phyloP scores from a whole-genome alignment of 1,140 invertebrate genomes.

The Apocrypta bakeri region DNA sequence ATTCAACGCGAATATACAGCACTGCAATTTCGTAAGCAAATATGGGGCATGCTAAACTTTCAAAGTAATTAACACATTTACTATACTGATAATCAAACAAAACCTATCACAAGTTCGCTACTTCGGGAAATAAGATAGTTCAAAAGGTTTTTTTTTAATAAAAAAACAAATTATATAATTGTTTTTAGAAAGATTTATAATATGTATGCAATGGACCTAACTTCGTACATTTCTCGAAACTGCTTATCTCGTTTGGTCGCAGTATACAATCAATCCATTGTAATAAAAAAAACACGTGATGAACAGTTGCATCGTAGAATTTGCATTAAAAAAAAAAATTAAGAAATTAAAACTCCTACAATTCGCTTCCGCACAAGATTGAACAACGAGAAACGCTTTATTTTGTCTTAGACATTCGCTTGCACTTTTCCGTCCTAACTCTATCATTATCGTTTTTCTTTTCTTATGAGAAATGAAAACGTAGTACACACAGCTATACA shows the following conservation, averaged over 20 bases:
- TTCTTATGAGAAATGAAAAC: slow-evolving; percentile 46
- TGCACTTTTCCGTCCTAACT: slow-evolving; percentile 25
- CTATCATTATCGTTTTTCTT: slow-evolving; percentile 11
- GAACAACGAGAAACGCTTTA: slow-evolving; percentile 40
- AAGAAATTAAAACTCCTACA: slow-evolving; percentile 4
- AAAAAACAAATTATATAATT: slow-evolving; percentile 13
- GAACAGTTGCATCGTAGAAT: slow-evolving; percentile 29
- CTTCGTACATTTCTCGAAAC: slow-evolving; percentile 47
- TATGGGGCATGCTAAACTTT: not conserved
- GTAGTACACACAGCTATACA: slow-evolving; percentile 56
- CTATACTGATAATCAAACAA: too few species aligned
- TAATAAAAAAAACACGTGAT: slow-evolving; percentile 27
- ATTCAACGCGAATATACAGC: too few species aligned
- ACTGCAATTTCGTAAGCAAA: not conserved
- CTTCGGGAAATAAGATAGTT: too few species aligned
- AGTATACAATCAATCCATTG: slow-evolving; percentile 32
- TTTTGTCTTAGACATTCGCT: slow-evolving; percentile 13
- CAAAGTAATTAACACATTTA: not conserved
- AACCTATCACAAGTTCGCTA: too few species aligned
- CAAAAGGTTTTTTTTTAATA: too few species aligned
- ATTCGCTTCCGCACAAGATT: slow-evolving; percentile 26
- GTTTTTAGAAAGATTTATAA: slow-evolving; percentile 52
- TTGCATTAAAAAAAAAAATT: slow-evolving; percentile 14
- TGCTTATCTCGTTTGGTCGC: slow-evolving; percentile 32
- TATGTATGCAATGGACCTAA: slow-evolving; percentile 46